Percentiles rank a stretch among this genome's conserved stretches.
Conservation (phyloP, 2,113 vertebrate genomes). For the Onychorhynchus coronatus region DNA sequence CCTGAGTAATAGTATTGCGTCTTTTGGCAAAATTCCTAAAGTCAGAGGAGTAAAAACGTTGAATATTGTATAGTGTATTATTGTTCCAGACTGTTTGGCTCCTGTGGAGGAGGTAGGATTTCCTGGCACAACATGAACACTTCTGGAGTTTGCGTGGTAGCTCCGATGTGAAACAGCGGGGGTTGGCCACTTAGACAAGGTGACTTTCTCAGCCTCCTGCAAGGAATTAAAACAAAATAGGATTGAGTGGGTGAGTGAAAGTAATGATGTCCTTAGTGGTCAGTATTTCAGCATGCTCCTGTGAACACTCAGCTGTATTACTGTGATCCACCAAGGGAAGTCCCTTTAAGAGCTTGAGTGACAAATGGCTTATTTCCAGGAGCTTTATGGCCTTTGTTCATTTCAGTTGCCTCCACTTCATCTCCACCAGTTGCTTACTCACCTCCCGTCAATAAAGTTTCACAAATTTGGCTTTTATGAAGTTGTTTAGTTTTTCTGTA, state of each 20-base stretch:
- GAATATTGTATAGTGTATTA: slow-evolving; percentile 2
- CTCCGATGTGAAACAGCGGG: background rate
- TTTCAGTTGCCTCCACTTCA: background rate
- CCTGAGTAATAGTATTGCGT: background rate
- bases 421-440: background rate
- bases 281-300: background rate
- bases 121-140: background rate
- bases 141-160: background rate
- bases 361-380: background rate
- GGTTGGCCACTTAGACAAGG: background rate
- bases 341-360: background rate
- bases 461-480: background rate
- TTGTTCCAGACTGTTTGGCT: slow-evolving; percentile 49
- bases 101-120: slow-evolving; percentile 53
- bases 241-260: background rate
- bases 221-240: background rate
- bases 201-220: slow-evolving; percentile 1
- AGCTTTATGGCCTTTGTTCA: background rate
- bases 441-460: background rate
- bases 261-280: background rate
- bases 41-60: slow-evolving; percentile 14
- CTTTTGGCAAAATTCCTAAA: slow-evolving; percentile 43
- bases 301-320: background rate
- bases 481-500: background rate
- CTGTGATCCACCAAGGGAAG: background rate